A percentile compares a stretch with the other conserved stretches of the same genome.
phyloP scores from a whole-genome alignment of 2,888 invertebrate genomes.

The Drosophila algonquin region DNA sequence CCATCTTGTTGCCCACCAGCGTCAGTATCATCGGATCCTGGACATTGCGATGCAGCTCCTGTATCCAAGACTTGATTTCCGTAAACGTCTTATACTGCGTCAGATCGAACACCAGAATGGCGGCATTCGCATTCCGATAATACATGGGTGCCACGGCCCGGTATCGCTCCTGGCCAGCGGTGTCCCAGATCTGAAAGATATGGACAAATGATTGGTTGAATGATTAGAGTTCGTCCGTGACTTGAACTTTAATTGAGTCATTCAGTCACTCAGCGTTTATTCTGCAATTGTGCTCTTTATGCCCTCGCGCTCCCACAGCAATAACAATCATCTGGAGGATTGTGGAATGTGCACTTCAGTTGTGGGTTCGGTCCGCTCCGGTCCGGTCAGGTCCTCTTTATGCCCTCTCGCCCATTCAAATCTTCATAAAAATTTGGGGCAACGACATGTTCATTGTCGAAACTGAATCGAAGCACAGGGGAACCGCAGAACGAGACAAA shows the following conservation, averaged over 20 bases:
- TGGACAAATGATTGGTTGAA: constrained; percentile 15
- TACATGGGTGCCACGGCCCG: constrained; percentile 97
- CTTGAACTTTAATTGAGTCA: constrained; percentile 69
- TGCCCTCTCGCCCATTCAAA: constrained; percentile 58
- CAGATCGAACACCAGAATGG: constrained; percentile 94
- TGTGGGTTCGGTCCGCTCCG: constrained; percentile 19
- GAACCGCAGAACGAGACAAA: constrained; percentile 50
- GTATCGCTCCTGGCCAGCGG: constrained; percentile 86
- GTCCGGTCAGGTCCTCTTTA: constrained; percentile 49
- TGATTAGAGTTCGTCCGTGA: constrained; percentile 26
- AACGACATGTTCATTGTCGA: constrained; percentile 65
- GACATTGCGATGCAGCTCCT: constrained; percentile 90
- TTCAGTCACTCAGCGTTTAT: constrained; percentile 68
- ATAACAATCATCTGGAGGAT: constrained; percentile 64
- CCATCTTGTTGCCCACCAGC: constrained; percentile 94
- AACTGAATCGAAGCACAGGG: constrained; percentile 41
- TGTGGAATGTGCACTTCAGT: constrained; percentile 29
- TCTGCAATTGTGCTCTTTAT: constrained; percentile 68
- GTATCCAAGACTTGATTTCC: constrained; percentile 94
- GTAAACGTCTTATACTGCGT: constrained; percentile 90
- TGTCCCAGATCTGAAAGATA: constrained; percentile 83
- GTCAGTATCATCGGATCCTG: constrained; percentile 91
- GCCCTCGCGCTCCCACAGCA: constrained; percentile 62
- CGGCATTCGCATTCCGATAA: constrained; percentile 95
- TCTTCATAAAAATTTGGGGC: constrained; percentile 71